Evolutionary conservation across 2,113 vertebrate species (phyloP).

Genomic region (Piprites chloris): DNA sequence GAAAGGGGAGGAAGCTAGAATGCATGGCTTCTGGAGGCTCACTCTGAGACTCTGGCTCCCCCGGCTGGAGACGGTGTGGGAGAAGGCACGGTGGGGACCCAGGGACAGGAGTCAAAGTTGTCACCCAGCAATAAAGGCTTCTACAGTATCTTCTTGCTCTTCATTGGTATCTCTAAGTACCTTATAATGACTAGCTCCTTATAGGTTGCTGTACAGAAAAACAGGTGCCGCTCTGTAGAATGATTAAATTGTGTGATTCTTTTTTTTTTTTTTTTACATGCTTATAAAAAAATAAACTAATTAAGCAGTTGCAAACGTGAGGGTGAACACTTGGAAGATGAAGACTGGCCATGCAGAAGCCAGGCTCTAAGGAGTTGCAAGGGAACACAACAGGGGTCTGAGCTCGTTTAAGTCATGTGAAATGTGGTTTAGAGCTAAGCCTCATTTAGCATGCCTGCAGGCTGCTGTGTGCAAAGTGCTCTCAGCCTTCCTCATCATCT

Average conservation of each 20-base stretch:
- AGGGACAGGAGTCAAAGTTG: neutral
- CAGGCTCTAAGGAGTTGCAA: neutral
- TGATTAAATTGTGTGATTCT: neutral
- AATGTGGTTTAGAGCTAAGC: conserved; percentile 18
- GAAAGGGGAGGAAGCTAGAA: neutral
- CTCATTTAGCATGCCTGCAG: conserved; percentile 15
- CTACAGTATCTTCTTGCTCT: neutral
- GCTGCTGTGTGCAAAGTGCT: neutral
- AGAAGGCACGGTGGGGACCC: neutral
- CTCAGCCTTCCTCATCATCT: conserved; percentile 20
- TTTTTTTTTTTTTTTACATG: neutral
- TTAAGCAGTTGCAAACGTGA: neutral
- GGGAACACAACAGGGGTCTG: neutral
- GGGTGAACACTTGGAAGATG: neutral
- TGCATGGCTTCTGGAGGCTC: neutral
- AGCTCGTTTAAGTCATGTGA: neutral
- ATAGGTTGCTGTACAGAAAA: neutral
- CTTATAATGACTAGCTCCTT: neutral
- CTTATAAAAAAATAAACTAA: neutral
- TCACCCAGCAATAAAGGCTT: neutral
- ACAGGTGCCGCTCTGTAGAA: neutral
- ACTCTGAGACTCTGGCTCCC: neutral
- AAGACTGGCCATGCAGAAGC: neutral
- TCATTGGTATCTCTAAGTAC: neutral
- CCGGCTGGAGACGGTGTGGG: neutral